Evolutionary conservation across 2,797 vertebrate species (phyloP).

Genomic region (Otus scops): DNA sequence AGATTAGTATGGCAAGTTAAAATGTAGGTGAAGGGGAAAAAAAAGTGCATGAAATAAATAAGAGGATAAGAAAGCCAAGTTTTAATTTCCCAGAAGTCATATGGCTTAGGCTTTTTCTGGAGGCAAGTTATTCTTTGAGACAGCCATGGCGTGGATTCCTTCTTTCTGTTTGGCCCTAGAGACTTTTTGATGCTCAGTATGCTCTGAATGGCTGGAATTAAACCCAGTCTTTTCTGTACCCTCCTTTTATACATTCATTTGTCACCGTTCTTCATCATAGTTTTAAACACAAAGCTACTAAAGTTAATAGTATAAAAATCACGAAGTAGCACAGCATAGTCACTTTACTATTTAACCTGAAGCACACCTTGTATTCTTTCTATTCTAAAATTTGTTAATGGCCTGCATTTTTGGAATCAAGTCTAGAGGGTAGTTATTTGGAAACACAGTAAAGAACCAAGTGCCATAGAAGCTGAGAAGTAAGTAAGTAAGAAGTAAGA

Average conservation of each 20-base stretch:
- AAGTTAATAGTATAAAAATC: neutral
- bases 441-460: too few species aligned
- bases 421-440: too few species aligned
- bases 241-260: neutral
- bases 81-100: neutral
- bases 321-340: too few species aligned
- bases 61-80: accelerated
- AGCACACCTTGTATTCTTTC: too few species aligned
- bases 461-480: too few species aligned
- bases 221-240: neutral
- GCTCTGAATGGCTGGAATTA: neutral
- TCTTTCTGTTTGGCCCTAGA: neutral
- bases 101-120: neutral
- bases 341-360: too few species aligned
- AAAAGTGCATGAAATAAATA: neutral
- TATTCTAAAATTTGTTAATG: too few species aligned
- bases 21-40: neutral
- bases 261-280: neutral
- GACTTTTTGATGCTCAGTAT: neutral
- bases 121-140: neutral
- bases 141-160: neutral
- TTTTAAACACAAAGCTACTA: neutral
- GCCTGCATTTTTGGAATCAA: too few species aligned
- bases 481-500: too few species aligned
- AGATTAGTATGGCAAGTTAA: neutral